A percentile compares a stretch with the other conserved stretches of the same genome.
Evolutionary conservation across 2,113 vertebrate species (phyloP).

Genomic region (Erpornis zantholeuca): DNA sequence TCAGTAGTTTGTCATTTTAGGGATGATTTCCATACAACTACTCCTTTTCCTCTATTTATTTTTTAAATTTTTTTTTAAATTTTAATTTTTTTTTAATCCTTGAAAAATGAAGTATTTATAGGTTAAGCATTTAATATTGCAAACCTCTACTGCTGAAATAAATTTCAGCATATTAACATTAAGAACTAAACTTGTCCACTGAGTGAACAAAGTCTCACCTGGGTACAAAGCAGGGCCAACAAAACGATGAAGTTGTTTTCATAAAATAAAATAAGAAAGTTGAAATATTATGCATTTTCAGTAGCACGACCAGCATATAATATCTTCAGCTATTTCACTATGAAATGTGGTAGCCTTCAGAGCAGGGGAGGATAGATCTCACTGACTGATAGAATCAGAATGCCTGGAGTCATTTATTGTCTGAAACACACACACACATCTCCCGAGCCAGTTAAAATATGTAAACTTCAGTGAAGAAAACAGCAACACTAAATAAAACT

Average conservation of each 20-base stretch:
- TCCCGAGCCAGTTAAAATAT: constrained; percentile 26
- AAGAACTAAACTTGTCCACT: background rate
- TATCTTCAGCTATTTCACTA: background rate
- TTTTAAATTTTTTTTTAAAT: background rate
- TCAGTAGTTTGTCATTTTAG: background rate
- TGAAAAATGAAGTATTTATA: background rate
- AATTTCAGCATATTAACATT: background rate
- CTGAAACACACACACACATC: constrained; percentile 6
- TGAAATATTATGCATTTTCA: background rate
- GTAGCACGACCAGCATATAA: background rate
- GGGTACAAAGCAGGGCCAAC: background rate
- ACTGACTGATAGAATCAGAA: constrained; percentile 38
- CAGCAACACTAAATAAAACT: constrained; percentile 49
- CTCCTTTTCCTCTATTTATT: background rate
- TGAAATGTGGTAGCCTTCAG: constrained; percentile 10
- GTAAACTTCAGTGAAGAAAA: constrained; percentile 47
- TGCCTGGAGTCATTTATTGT: constrained; percentile 38
- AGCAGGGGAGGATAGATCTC: background rate
- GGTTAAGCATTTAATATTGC: background rate
- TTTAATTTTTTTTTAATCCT: background rate
- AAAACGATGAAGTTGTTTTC: background rate
- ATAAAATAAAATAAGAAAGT: background rate
- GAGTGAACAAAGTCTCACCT: background rate
- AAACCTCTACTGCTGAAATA: background rate
- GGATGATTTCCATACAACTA: background rate